phyloP scores from a whole-genome alignment of 1,140 invertebrate genomes.

The Drosophila suzukii region DNA sequence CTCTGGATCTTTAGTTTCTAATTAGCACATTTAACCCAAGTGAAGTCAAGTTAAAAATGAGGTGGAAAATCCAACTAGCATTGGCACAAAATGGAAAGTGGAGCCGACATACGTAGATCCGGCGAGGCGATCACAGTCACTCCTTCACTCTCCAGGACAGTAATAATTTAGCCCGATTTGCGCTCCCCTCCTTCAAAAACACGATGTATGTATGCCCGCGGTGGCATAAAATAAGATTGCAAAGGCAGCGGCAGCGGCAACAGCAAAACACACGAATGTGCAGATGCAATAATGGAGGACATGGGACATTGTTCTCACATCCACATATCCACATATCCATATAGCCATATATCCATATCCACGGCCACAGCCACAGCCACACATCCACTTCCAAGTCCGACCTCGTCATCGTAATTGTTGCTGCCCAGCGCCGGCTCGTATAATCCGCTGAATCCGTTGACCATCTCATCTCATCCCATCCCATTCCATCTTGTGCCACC shows the following conservation, averaged over 20 bases:
- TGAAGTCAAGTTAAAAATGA: conserved; percentile 64
- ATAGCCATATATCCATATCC: background rate
- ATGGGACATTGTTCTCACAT: conserved; percentile 47
- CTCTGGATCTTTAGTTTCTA: conserved; percentile 47
- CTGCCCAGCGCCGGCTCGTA: conserved; percentile 68
- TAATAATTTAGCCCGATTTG: conserved; percentile 68
- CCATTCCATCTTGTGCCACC: conserved; percentile 4
- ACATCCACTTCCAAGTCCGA: conserved; percentile 44
- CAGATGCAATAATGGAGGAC: conserved; percentile 48
- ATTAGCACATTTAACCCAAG: conserved; percentile 70
- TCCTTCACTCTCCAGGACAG: conserved; percentile 44
- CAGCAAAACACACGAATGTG: conserved; percentile 27
- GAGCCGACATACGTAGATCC: conserved; percentile 5
- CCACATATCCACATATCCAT: conserved; percentile 26
- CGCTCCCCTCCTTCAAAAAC: background rate
- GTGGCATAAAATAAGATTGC: conserved; percentile 74
- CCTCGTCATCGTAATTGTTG: conserved; percentile 52
- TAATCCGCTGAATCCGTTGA: conserved; percentile 65
- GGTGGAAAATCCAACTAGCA: conserved; percentile 52
- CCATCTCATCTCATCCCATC: conserved; percentile 7
- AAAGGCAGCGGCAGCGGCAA: conserved; percentile 36
- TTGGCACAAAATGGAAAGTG: background rate
- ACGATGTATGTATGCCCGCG: conserved; percentile 38
- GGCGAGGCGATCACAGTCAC: conserved; percentile 10
- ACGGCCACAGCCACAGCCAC: background rate